Evolutionary conservation across 2,888 invertebrate species (phyloP).

Genomic region (Scelioninae gen. 2): DNA sequence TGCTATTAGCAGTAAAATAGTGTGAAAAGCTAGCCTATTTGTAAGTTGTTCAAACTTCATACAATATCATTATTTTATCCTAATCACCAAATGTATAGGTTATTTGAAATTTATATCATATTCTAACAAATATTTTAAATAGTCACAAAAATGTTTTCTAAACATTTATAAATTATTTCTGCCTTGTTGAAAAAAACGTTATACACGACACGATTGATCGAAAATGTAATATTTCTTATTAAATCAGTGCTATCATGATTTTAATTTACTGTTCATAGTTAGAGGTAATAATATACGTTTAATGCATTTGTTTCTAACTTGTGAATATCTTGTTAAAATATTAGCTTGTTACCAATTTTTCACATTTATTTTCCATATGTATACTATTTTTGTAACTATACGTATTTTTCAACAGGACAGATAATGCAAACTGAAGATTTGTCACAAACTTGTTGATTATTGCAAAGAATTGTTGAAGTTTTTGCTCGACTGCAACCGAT

Average conservation of each 20-base stretch:
- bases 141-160: conserved; percentile 7
- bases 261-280: no score
- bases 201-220: no score
- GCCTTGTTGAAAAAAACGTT: conserved; percentile 31
- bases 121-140: conserved; percentile 15
- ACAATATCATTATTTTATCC: conserved; percentile 26
- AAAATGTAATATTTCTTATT: no score
- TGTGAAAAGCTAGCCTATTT: conserved; percentile 1
- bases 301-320: no score
- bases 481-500: conserved; percentile 31
- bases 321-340: no score
- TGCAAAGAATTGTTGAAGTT: conserved; percentile 30
- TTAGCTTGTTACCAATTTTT: conserved; percentile 2
- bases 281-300: no score
- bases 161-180: conserved; percentile 17
- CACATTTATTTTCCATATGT: no score
- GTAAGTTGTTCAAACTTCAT: conserved; percentile 25
- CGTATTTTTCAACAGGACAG: conserved; percentile 24
- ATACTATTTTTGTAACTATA: not conserved
- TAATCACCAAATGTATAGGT: conserved; percentile 16
- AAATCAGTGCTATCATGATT: no score
- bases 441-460: conserved; percentile 12
- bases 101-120: conserved; percentile 14
- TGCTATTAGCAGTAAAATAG: conserved; percentile 37
- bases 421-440: conserved; percentile 14